Evolutionary conservation across 2,113 vertebrate species (phyloP).

Genomic region (Stigmatopora argus): DNA sequence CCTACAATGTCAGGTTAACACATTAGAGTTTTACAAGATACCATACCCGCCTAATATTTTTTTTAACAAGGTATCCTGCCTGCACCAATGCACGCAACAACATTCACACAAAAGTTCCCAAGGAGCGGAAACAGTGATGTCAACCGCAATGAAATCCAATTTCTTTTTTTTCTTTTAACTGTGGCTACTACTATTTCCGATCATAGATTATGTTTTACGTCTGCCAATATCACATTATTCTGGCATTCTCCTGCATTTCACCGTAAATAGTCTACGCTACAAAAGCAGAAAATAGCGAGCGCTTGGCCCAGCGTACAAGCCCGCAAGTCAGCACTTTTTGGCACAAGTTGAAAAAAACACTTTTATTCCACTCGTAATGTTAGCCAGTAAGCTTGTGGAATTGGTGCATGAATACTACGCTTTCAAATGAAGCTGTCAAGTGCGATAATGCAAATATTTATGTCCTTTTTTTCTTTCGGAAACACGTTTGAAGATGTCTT

Average conservation of each 20-base stretch:
- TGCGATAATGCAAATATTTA: constrained; percentile 61
- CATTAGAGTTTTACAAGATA: constrained; percentile 52
- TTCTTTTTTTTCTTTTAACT: constrained; percentile 4
- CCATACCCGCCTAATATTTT: constrained; percentile 52
- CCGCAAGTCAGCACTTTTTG: constrained; percentile 37
- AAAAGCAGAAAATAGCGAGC: not conserved
- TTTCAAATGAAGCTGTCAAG: constrained; percentile 54
- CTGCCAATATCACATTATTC: not conserved
- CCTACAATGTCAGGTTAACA: constrained; percentile 59
- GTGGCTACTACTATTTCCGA: constrained; percentile 4
- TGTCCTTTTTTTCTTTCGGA: constrained; percentile 53
- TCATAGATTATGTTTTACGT: not conserved
- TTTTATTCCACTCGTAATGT: constrained; percentile 53
- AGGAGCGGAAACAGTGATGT: constrained; percentile 30
- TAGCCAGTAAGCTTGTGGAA: constrained; percentile 40
- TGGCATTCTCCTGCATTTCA: not conserved
- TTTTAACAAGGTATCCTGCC: constrained; percentile 66
- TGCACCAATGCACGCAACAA: constrained; percentile 45
- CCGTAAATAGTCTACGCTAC: not conserved
- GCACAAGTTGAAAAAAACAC: constrained; percentile 31
- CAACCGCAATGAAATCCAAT: constrained; percentile 8
- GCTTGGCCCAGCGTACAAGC: constrained; percentile 4
- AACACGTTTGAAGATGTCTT: constrained; percentile 50
- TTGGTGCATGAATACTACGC: constrained; percentile 40
- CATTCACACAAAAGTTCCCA: constrained; percentile 45